Conservation (phyloP, 37 sponge, comb jelly and placozoan species). For the Ianthella basta region DNA sequence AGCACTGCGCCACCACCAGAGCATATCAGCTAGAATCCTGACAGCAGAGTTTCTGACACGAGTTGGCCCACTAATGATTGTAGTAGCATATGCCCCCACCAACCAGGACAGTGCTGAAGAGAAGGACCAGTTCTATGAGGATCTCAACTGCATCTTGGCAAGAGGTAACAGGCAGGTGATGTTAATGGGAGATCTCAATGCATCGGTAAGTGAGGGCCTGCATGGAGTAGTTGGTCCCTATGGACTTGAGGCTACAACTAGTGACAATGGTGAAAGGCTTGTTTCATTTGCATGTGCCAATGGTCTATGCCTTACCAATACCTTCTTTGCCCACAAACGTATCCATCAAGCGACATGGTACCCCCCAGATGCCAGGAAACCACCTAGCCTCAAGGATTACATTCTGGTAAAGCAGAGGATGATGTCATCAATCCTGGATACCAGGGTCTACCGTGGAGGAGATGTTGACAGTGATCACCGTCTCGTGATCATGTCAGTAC, state of each 20-base stretch:
- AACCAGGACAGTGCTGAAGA: conserved; percentile 15
- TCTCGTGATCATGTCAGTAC: not conserved
- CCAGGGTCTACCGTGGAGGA: conserved; percentile 9
- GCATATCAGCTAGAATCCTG: conserved; percentile 27
- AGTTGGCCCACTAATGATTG: conserved; percentile 9
- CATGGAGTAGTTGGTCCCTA: conserved; percentile 18
- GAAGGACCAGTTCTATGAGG: conserved; percentile 24
- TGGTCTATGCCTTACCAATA: conserved; percentile 8
- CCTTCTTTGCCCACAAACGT: conserved; percentile 11
- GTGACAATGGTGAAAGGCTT: conserved; percentile 13
- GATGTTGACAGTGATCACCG: conserved; percentile 22
- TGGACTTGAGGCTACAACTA: conserved; percentile 6
- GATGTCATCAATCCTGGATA: conserved; percentile 9
- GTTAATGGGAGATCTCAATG: conserved; percentile 13
- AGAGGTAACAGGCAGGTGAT: conserved; percentile 13
- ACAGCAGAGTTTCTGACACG: conserved; percentile 14
- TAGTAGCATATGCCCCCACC: conserved; percentile 21
- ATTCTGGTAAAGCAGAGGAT: not conserved
- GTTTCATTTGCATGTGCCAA: conserved; percentile 31
- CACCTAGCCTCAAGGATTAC: conserved; percentile 25
- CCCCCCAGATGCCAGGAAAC: not conserved
- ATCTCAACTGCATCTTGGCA: not conserved
- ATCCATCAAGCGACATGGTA: conserved; percentile 28
- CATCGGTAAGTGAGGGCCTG: conserved; percentile 5
- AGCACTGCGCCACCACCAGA: conserved; percentile 2